Evolutionary conservation across 2,888 invertebrate genomes (phyloP), one percentile per base, ranked within the genome.

Genomic region (Gandaritis pyraliata): DNA sequence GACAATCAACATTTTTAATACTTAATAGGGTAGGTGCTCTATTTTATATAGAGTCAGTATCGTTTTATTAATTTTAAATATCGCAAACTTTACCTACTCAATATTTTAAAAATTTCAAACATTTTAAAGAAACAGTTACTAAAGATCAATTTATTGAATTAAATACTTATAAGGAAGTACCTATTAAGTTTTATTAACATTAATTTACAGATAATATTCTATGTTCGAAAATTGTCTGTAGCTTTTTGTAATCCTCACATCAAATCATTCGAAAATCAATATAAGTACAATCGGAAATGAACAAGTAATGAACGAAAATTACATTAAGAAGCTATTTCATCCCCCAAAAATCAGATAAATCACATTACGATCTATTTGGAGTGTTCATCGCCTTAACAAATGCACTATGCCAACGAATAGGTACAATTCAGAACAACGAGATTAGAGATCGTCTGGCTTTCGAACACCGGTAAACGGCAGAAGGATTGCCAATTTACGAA

Each of bases 401-500:
- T 55, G 57, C 58, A 59, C 62, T 62, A 58, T 52, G 47, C 45
- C 54, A 48, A 33, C 55, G 29, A 39, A 15, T 23, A n/a, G n/a
- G n/a, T n/a, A 46, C 45, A 50, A 46, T 53, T 51, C 39, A 54
- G 23, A 55, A 58, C 61, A 78, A 78, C 80, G 80, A 81, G 84
- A 86, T 88, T 87, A 87, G 80, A 78, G 85, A 81, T 85, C 83
- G 83, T 82, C 83, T 85, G 81, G 76, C 30, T 39, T 55, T 49
- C 79, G 80, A 81, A 81, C 78, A 83, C 83, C 87, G 83, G 88
- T 86, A 89, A 88, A 89, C 82, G 84, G 83, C 80, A 85, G 78
- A 88, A 88, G 87, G 90, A 91, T 91, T 90, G 90, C 86, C 91
- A 92, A 92, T 91, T 90, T 89, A 83, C 82, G 80, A 85, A 83